A percentile compares a stretch with the other conserved stretches of the same genome.
These are phyloP conservation scores for Microcebus ravelobensis DNA, from an alignment of 2,113 vertebrate genomes.

Conservation along the genomic window DNA sequence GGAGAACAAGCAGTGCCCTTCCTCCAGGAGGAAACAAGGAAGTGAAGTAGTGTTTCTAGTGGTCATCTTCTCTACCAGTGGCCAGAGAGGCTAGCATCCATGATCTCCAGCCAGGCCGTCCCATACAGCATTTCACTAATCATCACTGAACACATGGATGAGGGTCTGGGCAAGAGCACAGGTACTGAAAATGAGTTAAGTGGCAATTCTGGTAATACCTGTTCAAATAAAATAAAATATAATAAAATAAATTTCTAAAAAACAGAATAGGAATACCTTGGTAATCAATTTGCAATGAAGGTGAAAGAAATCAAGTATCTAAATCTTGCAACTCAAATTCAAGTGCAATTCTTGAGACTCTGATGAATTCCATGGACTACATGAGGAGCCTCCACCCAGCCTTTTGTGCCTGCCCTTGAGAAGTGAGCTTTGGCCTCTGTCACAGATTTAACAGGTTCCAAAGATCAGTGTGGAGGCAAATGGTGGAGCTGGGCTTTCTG, in stretches of 20 bases:
- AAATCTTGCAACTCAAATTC: not conserved
- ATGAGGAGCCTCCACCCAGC: accelerated
- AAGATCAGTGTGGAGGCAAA: not conserved
- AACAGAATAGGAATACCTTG: not conserved
- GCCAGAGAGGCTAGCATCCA: accelerated
- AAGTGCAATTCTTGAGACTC: not conserved
- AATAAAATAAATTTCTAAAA: not conserved
- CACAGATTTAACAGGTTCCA: not conserved
- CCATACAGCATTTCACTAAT: not conserved
- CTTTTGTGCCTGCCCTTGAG: accelerated
- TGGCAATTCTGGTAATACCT: not conserved
- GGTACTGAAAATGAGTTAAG: not conserved
- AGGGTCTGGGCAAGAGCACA: accelerated
- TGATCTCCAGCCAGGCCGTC: accelerated
- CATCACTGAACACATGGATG: too few relatives aligned
- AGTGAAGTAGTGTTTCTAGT: too few relatives aligned
- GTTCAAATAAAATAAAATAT: not conserved
- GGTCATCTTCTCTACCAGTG: too few relatives aligned
- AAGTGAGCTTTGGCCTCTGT: accelerated
- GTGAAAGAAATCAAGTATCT: not conserved
- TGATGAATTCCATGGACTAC: not conserved
- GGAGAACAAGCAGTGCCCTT: not conserved
- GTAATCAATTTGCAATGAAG: not conserved
- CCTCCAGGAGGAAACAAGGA: not conserved
- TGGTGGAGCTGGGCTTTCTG: accelerated